Evolutionary conservation across 2,113 vertebrate species (phyloP).

Genomic region (Geococcyx californianus): DNA sequence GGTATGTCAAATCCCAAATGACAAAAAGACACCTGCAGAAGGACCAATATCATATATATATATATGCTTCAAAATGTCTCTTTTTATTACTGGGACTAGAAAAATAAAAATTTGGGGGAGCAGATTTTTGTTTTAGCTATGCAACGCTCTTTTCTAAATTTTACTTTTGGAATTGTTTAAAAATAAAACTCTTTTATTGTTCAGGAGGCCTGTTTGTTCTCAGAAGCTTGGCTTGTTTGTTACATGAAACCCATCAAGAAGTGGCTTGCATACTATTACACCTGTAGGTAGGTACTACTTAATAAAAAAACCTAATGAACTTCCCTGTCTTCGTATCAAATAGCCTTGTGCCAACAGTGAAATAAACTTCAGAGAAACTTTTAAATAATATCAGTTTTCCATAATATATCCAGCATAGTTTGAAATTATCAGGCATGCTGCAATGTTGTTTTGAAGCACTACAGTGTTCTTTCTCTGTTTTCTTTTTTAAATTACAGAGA

Average conservation of each 20-base stretch:
- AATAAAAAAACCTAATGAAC: conserved; percentile 16
- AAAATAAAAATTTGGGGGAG: too few relatives aligned
- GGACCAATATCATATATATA: not conserved
- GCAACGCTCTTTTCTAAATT: not conserved
- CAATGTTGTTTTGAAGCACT: conserved; percentile 20
- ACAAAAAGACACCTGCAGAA: not conserved
- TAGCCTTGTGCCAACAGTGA: conserved; percentile 42
- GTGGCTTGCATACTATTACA: not conserved
- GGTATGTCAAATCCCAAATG: not conserved
- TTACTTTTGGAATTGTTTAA: not conserved
- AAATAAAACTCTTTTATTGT: not conserved
- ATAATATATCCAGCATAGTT: conserved; percentile 3
- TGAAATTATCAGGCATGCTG: conserved; percentile 15
- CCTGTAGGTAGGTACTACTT: not conserved
- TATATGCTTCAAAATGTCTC: not conserved
- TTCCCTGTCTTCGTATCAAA: not conserved
- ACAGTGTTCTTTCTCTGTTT: not conserved
- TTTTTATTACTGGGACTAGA: not conserved
- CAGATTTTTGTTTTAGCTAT: not conserved
- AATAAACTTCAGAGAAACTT: conserved; percentile 41
- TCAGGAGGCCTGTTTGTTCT: not conserved
- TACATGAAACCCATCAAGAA: not conserved
- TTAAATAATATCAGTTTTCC: conserved; percentile 64
- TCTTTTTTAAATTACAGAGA: conserved; percentile 9
- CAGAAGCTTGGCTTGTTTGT: not conserved